Conservation (phyloP, 1,140 invertebrate species). For the Tetragnatha versicolor region DNA sequence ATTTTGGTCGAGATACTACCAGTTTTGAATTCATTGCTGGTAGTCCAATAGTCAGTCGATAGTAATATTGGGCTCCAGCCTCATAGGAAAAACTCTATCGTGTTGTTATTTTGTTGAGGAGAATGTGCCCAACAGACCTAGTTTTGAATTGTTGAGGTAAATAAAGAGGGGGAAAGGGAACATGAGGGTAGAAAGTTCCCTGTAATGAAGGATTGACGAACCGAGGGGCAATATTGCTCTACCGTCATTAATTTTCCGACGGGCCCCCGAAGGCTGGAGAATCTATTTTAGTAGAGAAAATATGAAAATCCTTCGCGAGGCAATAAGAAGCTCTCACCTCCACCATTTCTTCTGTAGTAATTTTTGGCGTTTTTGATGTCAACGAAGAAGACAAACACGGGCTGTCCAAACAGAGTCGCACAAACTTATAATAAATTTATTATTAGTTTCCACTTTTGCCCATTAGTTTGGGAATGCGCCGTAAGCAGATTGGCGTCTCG, state of each 20-base stretch:
- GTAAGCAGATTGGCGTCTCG: slow-evolving; percentile 28
- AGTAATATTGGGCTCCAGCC: no score
- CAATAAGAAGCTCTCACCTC: neutral
- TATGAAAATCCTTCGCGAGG: neutral
- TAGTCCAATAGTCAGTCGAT: no score
- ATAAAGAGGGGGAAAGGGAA: no score
- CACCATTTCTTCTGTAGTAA: neutral
- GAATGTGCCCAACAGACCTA: no score
- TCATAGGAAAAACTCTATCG: no score
- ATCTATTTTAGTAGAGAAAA: slow-evolving; percentile 6
- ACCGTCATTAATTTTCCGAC: neutral
- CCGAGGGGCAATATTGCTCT: no score
- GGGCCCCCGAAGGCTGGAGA: neutral
- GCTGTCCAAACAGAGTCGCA: slow-evolving; percentile 37
- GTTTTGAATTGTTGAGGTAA: no score
- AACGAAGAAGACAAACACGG: slow-evolving; percentile 37
- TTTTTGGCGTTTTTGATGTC: slow-evolving; percentile 34
- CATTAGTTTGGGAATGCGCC: slow-evolving; percentile 43
- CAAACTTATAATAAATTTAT: slow-evolving; percentile 48
- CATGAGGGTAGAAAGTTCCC: no score
- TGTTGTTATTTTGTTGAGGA: no score
- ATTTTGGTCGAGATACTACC: no score
- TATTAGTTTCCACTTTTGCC: slow-evolving; percentile 52
- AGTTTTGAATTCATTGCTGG: no score
- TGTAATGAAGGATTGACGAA: no score